Base-by-base conservation (phyloP, 2,113 vertebrate genomes). In the Tenrec ecaudatus region DNA sequence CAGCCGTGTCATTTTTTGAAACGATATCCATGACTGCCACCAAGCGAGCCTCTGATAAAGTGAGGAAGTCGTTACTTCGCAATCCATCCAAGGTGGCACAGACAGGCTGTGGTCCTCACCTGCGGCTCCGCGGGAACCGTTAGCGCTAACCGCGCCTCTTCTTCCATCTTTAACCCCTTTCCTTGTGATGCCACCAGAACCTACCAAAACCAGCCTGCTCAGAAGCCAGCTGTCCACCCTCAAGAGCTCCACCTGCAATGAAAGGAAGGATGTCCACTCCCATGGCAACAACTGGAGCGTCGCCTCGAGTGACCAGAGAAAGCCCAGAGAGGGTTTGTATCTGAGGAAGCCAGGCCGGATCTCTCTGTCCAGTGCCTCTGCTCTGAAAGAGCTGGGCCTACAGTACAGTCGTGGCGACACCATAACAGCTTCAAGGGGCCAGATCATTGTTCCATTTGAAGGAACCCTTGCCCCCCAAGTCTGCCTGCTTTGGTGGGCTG, bases 171-270 rank as follows among this genome's bases (percentile, higher is more conserved):
- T 92, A 73, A 83, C 33, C 20, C 57, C 75, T 95, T 27, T 47
- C 40, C 93, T 84, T 96, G 11, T 83, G 16, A 92, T n/a, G 82
- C 60, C 92, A 88, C 58, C 95, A 99, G 98, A 98, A 79, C 97
- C 98, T 85, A 98, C 98, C 75, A 98, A 93, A 91, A 97, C 98
- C 0, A 98, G 98, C 86, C 95, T 98, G 77, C 98, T 98, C 58
- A 96, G 97, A 91, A 97, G 96, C 40, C 94, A 78, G 89, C 64
- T 90, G 79, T 68, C 64, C 23, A 29, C 33, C 22, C 20, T 87
- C 62, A 96, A 23, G 80, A 95, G 23, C 79, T 76, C 84, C 36
- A 9, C 58, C 19, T 17, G 15, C 40, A 88, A 5, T 2, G 43
- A 71, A 25, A 86, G 12, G 31, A 89, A 64, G 16, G 68, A 85